A percentile compares a stretch with the other conserved stretches of the same genome.
Evolutionary conservation across 2,113 vertebrate species (phyloP).

Genomic region (Aegotheles bennettii): DNA sequence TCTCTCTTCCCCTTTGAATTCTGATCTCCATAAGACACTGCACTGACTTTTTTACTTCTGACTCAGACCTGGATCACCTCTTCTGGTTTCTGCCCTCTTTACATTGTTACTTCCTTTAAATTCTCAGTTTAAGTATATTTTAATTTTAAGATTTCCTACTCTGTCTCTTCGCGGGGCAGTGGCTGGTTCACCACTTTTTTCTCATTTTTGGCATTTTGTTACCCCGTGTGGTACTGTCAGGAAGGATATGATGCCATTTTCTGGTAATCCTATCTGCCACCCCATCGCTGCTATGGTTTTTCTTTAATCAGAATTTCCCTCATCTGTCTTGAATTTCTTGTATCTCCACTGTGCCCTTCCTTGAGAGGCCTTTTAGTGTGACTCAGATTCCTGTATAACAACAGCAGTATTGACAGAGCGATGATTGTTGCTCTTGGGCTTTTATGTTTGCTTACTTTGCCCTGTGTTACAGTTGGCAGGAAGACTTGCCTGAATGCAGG

Average conservation of each 20-base stretch:
- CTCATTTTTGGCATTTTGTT: neutral
- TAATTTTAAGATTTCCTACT: neutral
- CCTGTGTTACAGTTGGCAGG: neutral
- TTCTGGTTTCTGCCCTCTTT: neutral
- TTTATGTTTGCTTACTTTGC: neutral
- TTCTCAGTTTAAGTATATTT: neutral
- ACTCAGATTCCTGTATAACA: slow-evolving; percentile 30
- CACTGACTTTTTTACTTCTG: neutral
- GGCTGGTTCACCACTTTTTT: neutral
- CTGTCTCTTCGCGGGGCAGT: neutral
- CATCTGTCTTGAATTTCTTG: neutral
- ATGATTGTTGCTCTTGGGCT: neutral
- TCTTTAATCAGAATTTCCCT: neutral
- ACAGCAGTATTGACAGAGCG: neutral
- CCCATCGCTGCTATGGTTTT: neutral
- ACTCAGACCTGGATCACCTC: neutral
- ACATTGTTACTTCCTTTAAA: neutral
- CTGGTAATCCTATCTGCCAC: neutral
- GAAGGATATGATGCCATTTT: neutral
- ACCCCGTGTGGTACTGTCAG: neutral
- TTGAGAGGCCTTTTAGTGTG: neutral
- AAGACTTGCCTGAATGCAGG: neutral
- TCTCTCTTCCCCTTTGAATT: neutral
- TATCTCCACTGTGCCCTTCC: neutral
- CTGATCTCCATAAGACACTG: neutral